Percentiles rank a stretch among this genome's conserved stretches.
phyloP scores from a whole-genome alignment of 2,113 vertebrate species.

The Morone chrysops region DNA sequence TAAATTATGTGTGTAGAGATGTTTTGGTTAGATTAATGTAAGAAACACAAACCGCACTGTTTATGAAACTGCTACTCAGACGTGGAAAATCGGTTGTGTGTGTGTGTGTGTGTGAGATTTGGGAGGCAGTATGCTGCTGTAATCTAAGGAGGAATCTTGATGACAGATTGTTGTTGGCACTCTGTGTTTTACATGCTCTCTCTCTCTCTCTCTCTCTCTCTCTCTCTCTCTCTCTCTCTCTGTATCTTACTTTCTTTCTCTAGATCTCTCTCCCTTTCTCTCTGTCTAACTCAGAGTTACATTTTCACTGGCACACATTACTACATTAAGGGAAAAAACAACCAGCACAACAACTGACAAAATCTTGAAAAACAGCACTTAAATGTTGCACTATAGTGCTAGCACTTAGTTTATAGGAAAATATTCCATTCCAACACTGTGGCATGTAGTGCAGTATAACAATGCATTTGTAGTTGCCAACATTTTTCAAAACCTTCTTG shows the following conservation, averaged over 20 bases:
- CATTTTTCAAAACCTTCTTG: background rate
- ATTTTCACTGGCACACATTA: background rate
- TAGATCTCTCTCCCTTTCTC: background rate
- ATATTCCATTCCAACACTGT: background rate
- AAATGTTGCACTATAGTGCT: background rate
- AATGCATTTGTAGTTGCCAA: background rate
- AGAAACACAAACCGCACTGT: slow-evolving; percentile 68
- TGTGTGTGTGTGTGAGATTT: slow-evolving; percentile 17
- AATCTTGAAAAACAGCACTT: background rate
- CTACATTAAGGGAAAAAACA: background rate
- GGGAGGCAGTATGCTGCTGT: slow-evolving; percentile 33
- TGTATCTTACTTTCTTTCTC: background rate
- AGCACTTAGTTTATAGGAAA: background rate
- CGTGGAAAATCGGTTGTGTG: slow-evolving; percentile 21
- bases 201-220: slow-evolving; percentile 8
- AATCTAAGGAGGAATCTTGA: slow-evolving; percentile 59
- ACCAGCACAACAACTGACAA: background rate
- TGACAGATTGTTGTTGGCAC: slow-evolving; percentile 60
- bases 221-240: background rate
- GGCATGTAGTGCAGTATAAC: background rate
- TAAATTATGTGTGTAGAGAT: slow-evolving; percentile 59
- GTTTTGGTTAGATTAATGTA: slow-evolving; percentile 68
- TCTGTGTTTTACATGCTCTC: slow-evolving; percentile 13
- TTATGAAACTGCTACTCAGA: slow-evolving; percentile 62
- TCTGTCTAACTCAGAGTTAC: background rate